Conservation (phyloP, 2,888 invertebrate genomes). For the Apodemia duryi region DNA sequence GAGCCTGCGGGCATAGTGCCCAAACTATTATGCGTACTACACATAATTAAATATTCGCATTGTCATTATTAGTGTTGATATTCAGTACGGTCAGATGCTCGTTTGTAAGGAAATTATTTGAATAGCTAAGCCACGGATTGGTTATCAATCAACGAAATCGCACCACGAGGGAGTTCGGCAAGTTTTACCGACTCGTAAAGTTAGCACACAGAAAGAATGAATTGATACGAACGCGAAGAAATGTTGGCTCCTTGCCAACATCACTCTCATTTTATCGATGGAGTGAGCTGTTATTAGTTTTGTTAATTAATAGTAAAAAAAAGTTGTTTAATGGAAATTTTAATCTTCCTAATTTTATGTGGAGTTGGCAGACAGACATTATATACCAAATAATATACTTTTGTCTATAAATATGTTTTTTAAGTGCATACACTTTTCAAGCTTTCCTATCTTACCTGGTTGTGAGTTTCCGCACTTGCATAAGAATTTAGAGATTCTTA, state of each 20-base stretch:
- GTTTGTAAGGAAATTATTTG: conserved; percentile 30
- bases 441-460: too few relatives aligned
- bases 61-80: conserved; percentile 20
- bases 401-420: too few relatives aligned
- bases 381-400: too few relatives aligned
- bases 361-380: too few relatives aligned
- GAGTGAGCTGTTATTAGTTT: conserved; percentile 19
- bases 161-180: conserved; percentile 50
- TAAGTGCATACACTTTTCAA: too few relatives aligned
- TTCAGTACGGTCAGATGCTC: conserved; percentile 18
- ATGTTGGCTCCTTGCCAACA: conserved; percentile 55
- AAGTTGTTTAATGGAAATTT: conserved; percentile 16
- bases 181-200: conserved; percentile 63
- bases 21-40: conserved; percentile 36
- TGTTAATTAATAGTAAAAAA: conserved; percentile 9
- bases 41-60: conserved; percentile 21
- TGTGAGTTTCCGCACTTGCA: too few relatives aligned
- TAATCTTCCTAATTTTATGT: conserved; percentile 16
- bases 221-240: conserved; percentile 45
- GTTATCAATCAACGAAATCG: conserved; percentile 37
- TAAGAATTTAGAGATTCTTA: too few relatives aligned
- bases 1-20: conserved; percentile 42
- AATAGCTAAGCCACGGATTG: conserved; percentile 29
- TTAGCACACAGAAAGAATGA: conserved; percentile 45
- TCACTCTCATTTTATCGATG: conserved; percentile 34